A percentile compares a stretch with the other conserved stretches of the same genome.
phyloP scores from a whole-genome alignment of 53 echinoderm and acorn worm genomes.

The Paracentrotus lividus region DNA sequence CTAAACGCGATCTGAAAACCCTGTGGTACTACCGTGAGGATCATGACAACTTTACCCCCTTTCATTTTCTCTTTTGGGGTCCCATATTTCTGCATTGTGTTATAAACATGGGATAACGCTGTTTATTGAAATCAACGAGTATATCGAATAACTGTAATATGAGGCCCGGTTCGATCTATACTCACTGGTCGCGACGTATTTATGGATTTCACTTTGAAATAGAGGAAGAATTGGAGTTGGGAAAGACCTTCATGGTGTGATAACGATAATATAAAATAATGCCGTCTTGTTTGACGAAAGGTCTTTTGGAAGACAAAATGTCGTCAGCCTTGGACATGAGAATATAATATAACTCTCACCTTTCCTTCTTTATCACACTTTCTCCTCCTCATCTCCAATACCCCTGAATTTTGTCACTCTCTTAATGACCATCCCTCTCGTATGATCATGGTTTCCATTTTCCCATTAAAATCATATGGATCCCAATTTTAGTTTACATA shows the following conservation, averaged over 20 bases:
- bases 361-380: not conserved
- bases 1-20: not conserved
- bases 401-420: too few relatives aligned
- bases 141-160: conserved; percentile 24
- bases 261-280: not conserved
- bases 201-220: not conserved
- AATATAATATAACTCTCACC: not conserved
- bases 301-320: not conserved
- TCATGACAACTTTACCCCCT: not conserved
- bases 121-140: not conserved
- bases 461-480: too few relatives aligned
- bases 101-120: not conserved
- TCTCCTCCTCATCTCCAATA: too few relatives aligned
- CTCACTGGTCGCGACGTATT: not conserved
- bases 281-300: not conserved
- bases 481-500: too few relatives aligned
- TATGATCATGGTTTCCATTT: too few relatives aligned
- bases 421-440: too few relatives aligned
- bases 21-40: not conserved
- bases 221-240: not conserved
- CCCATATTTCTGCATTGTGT: not conserved
- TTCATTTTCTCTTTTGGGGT: not conserved
- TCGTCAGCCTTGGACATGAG: not conserved
- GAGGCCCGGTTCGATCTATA: not conserved
- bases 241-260: not conserved